phyloP scores from a whole-genome alignment of 2,888 invertebrate genomes.

The Frankliniella fusca region DNA sequence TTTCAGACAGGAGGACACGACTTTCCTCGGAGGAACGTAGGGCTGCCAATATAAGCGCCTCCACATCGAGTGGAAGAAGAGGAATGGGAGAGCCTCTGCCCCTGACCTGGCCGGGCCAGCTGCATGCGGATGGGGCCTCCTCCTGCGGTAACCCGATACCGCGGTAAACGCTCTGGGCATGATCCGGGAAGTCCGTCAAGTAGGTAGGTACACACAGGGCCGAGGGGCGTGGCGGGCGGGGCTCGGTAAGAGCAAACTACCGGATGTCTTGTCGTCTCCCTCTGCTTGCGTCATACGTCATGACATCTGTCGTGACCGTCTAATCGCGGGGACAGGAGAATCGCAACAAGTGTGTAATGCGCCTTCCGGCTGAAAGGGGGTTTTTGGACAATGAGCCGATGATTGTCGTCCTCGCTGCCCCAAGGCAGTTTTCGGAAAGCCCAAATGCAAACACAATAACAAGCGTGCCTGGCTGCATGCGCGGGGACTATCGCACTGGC shows the following conservation, averaged over 20 bases:
- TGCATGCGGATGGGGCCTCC: not conserved
- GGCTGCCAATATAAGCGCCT: not conserved
- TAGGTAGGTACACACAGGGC: too few species aligned
- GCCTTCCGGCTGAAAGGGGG: too few species aligned
- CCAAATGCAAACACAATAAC: not conserved
- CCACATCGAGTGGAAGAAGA: not conserved
- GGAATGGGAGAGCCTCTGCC: not conserved
- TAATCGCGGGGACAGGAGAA: too few species aligned
- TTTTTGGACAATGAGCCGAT: too few species aligned
- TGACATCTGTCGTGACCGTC: too few species aligned
- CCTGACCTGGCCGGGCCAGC: not conserved
- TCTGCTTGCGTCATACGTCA: too few species aligned
- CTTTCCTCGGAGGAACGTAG: not conserved
- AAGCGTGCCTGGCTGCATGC: not conserved
- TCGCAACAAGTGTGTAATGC: too few species aligned
- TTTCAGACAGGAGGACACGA: not conserved
- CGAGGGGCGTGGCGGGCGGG: too few species aligned
- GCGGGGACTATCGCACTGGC: not conserved
- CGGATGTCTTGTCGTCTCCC: too few species aligned
- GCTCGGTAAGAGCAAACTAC: too few species aligned
- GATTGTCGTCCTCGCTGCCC: too few species aligned
- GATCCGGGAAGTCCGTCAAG: not conserved
- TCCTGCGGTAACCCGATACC: not conserved
- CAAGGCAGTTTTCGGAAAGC: not conserved
- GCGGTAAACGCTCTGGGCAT: not conserved